Conservation (phyloP, 2,113 vertebrate genomes). For the Chlorodrepanis virens region DNA sequence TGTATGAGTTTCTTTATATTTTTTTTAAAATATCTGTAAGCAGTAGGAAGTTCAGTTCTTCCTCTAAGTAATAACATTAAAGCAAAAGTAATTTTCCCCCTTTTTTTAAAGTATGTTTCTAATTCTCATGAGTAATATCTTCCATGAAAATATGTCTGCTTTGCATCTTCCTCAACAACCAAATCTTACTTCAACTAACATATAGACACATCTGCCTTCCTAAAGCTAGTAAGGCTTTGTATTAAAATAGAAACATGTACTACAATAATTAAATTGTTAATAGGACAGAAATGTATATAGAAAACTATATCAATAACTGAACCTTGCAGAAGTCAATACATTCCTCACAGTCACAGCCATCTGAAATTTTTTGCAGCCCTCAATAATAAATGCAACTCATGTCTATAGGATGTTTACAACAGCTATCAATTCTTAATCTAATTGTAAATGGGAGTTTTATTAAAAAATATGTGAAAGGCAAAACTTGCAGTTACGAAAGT, state of each 20-base stretch:
- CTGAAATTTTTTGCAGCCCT: background rate
- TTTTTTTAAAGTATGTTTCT: background rate
- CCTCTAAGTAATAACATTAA: background rate
- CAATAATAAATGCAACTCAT: background rate
- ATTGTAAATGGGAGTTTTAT: background rate
- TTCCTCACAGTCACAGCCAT: background rate
- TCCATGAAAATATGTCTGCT: background rate
- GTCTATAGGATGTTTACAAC: background rate
- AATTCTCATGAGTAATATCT: background rate
- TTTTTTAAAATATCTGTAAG: background rate
- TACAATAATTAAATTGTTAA: background rate
- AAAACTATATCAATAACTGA: background rate
- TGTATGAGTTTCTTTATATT: background rate
- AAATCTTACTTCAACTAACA: background rate
- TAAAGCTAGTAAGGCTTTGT: background rate
- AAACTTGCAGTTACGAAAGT: background rate
- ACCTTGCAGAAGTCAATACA: background rate
- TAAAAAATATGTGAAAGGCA: background rate
- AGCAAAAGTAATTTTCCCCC: background rate
- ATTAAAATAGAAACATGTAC: background rate
- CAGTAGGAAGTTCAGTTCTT: background rate
- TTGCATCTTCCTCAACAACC: background rate
- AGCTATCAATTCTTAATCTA: background rate
- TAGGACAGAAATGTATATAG: background rate
- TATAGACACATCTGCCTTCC: background rate